Percentiles rank a stretch among this genome's conserved stretches.
These are phyloP conservation scores for Erpetoichthys calabaricus DNA, from an alignment of 2,797 vertebrate genomes.

Conservation along the genomic window DNA sequence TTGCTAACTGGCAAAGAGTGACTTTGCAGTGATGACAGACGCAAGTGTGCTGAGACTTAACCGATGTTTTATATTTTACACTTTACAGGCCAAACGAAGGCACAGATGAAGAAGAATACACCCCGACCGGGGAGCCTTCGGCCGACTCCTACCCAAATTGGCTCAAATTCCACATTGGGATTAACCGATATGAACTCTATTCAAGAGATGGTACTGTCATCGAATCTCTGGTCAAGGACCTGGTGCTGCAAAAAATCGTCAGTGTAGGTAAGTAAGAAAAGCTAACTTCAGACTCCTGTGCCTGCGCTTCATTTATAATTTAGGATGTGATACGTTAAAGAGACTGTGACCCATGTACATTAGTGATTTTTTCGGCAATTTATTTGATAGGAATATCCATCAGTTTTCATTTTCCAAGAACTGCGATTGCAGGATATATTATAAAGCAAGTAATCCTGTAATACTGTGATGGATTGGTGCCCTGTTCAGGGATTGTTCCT, in stretches of 20 bases:
- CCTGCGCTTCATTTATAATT: too few relatives aligned
- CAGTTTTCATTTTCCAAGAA: too few relatives aligned
- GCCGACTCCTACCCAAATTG: conserved; percentile 88
- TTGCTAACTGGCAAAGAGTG: too few relatives aligned
- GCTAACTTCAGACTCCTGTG: too few relatives aligned
- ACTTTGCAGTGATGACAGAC: too few relatives aligned
- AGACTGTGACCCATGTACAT: background rate
- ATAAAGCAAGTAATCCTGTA: too few relatives aligned
- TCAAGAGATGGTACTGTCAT: conserved; percentile 79
- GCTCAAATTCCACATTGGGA: conserved; percentile 95
- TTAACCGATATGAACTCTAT: conserved; percentile 92
- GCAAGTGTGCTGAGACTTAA: too few relatives aligned
- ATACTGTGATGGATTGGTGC: too few relatives aligned
- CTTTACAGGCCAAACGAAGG: conserved; percentile 64
- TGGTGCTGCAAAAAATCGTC: conserved; percentile 78
- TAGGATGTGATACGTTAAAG: background rate
- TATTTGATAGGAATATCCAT: too few relatives aligned
- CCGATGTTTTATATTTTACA: background rate
- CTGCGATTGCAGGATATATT: too few relatives aligned
- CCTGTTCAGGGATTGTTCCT: too few relatives aligned
- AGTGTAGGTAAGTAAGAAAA: conserved; percentile 74
- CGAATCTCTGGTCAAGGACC: conserved; percentile 79
- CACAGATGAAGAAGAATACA: conserved; percentile 53
- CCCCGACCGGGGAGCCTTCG: conserved; percentile 66
- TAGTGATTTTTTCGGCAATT: too few relatives aligned